phyloP scores from a whole-genome alignment of 2,888 invertebrate genomes.

The Euplagia quadripunctaria region DNA sequence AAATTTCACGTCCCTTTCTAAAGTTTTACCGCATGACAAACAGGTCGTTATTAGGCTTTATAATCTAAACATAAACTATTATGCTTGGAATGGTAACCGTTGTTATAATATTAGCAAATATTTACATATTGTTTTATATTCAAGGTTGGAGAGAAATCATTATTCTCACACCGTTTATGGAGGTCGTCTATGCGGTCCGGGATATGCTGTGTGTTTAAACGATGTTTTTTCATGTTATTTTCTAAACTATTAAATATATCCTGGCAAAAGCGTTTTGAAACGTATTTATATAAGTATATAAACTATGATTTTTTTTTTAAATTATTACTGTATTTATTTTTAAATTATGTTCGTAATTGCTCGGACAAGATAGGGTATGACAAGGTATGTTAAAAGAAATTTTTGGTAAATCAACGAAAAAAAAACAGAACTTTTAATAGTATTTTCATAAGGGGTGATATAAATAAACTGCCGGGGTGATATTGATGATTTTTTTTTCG shows the following conservation, averaged over 20 bases:
- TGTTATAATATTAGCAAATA: conserved; percentile 6
- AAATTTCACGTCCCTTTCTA: neutral
- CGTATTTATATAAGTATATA: no score
- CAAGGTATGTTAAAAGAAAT: no score
- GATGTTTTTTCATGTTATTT: neutral
- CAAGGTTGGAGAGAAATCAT: neutral
- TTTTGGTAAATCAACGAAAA: no score
- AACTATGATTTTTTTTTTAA: no score
- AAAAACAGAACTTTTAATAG: no score
- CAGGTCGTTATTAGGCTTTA: conserved; percentile 1
- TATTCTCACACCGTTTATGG: neutral
- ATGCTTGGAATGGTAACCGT: conserved; percentile 10
- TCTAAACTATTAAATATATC: neutral
- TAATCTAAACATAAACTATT: conserved; percentile 21
- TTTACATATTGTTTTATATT: conserved; percentile 7
- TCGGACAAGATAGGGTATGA: no score
- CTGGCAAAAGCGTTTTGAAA: no score
- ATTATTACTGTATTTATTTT: no score
- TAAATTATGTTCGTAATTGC: no score
- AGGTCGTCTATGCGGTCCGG: neutral
- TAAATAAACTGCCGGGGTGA: no score
- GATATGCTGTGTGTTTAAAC: neutral
- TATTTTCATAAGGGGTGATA: no score
- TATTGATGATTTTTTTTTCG: no score
- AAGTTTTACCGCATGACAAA: neutral